A percentile compares a stretch with the other conserved stretches of the same genome.
These are phyloP conservation scores for Drosophila helvetica DNA, from an alignment of 2,888 invertebrate species.

Conservation along the genomic window DNA sequence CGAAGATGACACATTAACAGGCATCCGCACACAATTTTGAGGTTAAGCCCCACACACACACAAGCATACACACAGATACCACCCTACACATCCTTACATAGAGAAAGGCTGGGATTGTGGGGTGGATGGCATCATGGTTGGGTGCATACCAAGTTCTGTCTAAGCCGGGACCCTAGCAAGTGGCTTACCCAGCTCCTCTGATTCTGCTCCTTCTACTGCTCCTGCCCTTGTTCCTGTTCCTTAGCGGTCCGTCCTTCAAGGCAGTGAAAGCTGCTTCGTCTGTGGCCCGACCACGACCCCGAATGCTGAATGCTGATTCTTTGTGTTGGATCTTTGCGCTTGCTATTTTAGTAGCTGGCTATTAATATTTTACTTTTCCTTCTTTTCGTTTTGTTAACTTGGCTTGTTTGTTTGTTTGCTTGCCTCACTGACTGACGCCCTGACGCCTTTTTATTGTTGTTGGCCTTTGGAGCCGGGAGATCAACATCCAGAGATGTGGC, in stretches of 20 bases:
- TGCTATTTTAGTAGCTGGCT: constrained; percentile 71
- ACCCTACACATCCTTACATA: not conserved
- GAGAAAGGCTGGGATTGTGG: constrained; percentile 4
- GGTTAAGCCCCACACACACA: constrained; percentile 46
- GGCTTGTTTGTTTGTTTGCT: constrained; percentile 33
- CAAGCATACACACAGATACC: constrained; percentile 21
- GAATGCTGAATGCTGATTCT: constrained; percentile 30
- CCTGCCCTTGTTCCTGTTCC: constrained; percentile 5
- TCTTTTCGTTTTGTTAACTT: constrained; percentile 42
- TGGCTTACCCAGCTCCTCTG: constrained; percentile 18
- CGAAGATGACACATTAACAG: constrained; percentile 31
- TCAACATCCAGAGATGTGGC: constrained; percentile 33
- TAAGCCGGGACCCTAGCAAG: constrained; percentile 40
- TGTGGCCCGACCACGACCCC: not conserved
- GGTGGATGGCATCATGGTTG: constrained; percentile 40
- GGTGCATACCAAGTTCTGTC: constrained; percentile 39
- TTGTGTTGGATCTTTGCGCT: constrained; percentile 45
- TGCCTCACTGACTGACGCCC: constrained; percentile 40
- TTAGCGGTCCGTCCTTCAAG: constrained; percentile 40
- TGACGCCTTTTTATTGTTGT: constrained; percentile 58
- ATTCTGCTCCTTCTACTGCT: not conserved
- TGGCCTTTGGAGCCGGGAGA: constrained; percentile 19
- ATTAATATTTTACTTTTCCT: constrained; percentile 69
- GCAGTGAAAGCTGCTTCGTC: constrained; percentile 52
- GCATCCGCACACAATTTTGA: constrained; percentile 54